Conservation (phyloP, 2,797 vertebrate genomes). For the Gymnopithys bicolor region DNA sequence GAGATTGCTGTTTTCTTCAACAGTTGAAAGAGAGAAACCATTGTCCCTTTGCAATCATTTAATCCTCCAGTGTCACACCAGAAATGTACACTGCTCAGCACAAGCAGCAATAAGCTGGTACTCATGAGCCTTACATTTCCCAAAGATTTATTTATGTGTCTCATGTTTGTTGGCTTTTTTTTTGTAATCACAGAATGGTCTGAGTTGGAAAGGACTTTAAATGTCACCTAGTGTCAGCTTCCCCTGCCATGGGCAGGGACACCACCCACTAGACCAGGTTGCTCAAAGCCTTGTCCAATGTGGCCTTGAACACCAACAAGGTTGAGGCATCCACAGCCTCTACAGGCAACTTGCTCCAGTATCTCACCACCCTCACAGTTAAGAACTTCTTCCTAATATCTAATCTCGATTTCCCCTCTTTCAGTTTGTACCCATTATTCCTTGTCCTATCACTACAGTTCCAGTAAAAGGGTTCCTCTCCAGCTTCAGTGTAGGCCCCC, state of each 20-base stretch:
- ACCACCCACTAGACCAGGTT: background rate
- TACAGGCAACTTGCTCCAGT: too few relatives aligned
- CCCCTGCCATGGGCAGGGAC: background rate
- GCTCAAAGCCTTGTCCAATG: background rate
- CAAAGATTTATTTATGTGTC: rapidly evolving
- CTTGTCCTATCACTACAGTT: background rate
- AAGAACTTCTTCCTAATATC: background rate
- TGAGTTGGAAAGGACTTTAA: background rate
- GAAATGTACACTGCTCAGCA: background rate
- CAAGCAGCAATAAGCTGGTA: background rate
- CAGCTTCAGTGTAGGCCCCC: background rate
- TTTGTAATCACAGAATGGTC: background rate
- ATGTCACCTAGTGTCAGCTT: background rate
- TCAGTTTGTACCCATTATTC: background rate
- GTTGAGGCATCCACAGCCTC: background rate
- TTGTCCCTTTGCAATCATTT: background rate
- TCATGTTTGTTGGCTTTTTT: background rate
- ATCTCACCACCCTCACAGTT: rapidly evolving
- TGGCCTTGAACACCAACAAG: background rate
- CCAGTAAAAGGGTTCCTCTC: background rate
- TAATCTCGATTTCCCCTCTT: background rate
- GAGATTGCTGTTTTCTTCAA: background rate
- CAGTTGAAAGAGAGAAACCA: background rate
- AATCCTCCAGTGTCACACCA: background rate
- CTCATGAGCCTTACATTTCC: background rate